Evolutionary conservation across 1,140 invertebrate genomes (phyloP), one percentile per base, ranked within the genome.

Genomic region (Meteorus sp.): DNA sequence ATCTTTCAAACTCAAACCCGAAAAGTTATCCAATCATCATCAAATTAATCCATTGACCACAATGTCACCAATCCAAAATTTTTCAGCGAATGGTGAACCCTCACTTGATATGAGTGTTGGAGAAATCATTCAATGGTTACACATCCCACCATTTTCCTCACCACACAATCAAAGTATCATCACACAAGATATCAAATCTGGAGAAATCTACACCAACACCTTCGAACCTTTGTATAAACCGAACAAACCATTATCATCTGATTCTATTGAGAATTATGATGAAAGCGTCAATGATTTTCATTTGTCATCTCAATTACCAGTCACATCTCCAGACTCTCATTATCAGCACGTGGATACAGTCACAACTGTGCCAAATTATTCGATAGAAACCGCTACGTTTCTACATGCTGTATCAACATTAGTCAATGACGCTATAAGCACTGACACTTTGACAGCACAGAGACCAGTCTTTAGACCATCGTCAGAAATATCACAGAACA

Each of bases 401-500:
- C 15, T 9, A 1, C 9, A 51, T 29, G 7, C 45, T 8, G 23
- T 43, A 23, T 27, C 44, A 47, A 22, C 29, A 7, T 9, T 48
- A 19, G 13, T 22, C 11, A 13, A 37, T 35, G 29, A 56, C 6
- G 22, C 20, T 1, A 9, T 35, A n/a, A n/a, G n/a, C 15, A 43
- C 23, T 33, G 15, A 39, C 60, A 59, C 3, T n/a, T 1, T 22
- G 9, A 33, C 15, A 11, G 11, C 20, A 8, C 27, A 17, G 3
- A 39, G 43, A 35, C 45, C 61, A n/a, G 2, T 48, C 1, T 59
- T 52, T 35, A 39, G 62, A 2, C 60, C 67, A 3, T 19, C 61
- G 8, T 72, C 76, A 0, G 62, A 78, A 41, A 63, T 80, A 0
- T 62, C 63, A 1, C 76, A 80, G 22, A 74, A 78, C 41, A 80